Conservation (phyloP, 2,797 vertebrate genomes). For the Lacerta agilis region DNA sequence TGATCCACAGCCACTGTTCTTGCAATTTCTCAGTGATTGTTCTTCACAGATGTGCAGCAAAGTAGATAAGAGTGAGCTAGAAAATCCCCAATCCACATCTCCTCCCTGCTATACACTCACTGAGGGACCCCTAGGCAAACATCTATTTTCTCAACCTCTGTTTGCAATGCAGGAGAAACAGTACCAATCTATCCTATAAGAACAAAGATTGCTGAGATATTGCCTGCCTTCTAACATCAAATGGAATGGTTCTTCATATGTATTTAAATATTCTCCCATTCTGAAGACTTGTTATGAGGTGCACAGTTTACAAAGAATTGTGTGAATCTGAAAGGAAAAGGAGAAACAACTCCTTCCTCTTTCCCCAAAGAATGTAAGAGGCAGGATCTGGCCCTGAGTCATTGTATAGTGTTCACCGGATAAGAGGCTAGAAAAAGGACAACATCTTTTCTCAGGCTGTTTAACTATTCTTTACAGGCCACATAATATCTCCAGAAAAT, state of each 20-base stretch:
- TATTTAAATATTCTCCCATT: not conserved
- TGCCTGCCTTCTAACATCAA: not conserved
- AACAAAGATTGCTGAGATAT: not conserved
- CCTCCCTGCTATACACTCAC: not conserved
- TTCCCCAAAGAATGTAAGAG: not conserved
- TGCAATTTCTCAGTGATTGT: not conserved
- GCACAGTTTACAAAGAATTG: constrained; percentile 26
- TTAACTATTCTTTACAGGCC: constrained; percentile 15
- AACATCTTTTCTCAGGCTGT: constrained; percentile 28
- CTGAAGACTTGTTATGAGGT: not conserved
- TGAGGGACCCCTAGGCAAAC: not conserved
- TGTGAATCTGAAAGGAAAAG: not conserved
- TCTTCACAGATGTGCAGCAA: not conserved
- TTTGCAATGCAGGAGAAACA: not conserved
- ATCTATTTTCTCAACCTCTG: not conserved
- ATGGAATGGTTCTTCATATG: not conserved
- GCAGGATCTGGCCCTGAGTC: constrained; percentile 46
- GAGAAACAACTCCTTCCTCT: not conserved
- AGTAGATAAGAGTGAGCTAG: not conserved
- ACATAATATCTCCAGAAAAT: not conserved
- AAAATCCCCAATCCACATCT: not conserved
- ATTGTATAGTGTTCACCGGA: constrained; percentile 21
- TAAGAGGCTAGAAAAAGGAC: not conserved
- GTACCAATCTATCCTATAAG: not conserved
- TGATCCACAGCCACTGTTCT: not conserved